Base-by-base conservation (phyloP, 2,888 invertebrate genomes). In the Pecten maximus region DNA sequence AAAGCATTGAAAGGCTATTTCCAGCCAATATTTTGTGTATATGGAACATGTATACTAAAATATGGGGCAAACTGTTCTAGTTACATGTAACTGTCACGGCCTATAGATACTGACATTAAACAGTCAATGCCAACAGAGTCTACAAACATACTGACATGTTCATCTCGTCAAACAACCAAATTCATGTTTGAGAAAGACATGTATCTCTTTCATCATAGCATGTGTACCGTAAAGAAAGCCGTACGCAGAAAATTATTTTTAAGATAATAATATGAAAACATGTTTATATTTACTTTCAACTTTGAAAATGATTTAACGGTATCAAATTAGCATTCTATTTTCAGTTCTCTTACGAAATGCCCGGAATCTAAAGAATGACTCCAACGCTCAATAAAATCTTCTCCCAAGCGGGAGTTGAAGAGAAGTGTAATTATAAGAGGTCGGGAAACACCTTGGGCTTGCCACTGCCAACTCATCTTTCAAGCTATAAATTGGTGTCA, bases 361-460 rank as follows among this genome's bases (percentile, higher is more conserved):
- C 74, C 28, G 74, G 74, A 74, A 74, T 74, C 74, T 74, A 35
- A 74, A 74, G 74, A 74, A 74, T 74, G 74, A 74, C 8, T 35
- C 74, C 35, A 74, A 28, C 28, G 35, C 28, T 74, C 74, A 28
- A 74, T 74, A 74, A 74, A 35, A 35, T 74, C 74, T 74, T 74
- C 35, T 12, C 74, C 12, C 28, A 28, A 74, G 74, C 74, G 74
- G 4, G 74, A 74, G 35, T 35, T 74, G 54, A 54, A 23, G 54
- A 54, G 54, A 54, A 54, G 54, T 54, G 74, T 74, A 74, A 74
- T 74, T 74, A 35, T 74, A 74, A 74, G 74, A 23, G 74, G 74
- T 35, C 10, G 28, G 0, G 74, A 74, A 74, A 74, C 74, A 74
- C 74, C 74, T 35, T 74, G 12, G 74, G 6, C 23, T 35, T 28